Evolutionary conservation across 2,888 invertebrate genomes (phyloP).

Genomic region (Trypoxylon attenuatum): DNA sequence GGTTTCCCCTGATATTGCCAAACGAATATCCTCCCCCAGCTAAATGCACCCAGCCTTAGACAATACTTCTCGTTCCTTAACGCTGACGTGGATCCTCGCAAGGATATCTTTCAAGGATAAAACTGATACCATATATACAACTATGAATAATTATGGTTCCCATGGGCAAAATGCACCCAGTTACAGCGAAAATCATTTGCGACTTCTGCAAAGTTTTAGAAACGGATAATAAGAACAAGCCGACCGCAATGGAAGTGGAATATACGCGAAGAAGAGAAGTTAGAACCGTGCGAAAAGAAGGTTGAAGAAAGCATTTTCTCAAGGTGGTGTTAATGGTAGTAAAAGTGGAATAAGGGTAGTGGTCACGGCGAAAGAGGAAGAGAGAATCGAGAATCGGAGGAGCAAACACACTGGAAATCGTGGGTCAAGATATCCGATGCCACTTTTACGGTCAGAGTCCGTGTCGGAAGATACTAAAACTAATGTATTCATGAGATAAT

Average conservation of each 20-base stretch:
- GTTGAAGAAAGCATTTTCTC: constrained; percentile 13
- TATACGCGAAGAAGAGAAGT: no score
- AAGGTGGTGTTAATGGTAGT: constrained; percentile 28
- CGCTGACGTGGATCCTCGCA: neutral
- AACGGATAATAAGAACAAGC: no score
- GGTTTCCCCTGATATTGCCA: constrained; percentile 53
- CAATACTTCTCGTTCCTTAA: neutral
- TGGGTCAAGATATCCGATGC: constrained; percentile 57
- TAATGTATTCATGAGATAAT: constrained; percentile 72
- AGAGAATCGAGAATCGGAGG: constrained; percentile 39
- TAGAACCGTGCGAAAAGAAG: neutral
- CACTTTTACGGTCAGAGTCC: constrained; percentile 60
- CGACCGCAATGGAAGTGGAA: no score
- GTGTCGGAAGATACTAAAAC: constrained; percentile 65
- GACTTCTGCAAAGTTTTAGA: no score
- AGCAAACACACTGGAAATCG: constrained; percentile 48
- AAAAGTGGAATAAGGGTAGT: neutral
- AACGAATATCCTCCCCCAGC: constrained; percentile 39
- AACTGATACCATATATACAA: no score
- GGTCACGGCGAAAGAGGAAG: neutral
- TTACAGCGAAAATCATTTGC: no score
- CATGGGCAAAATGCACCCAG: no score
- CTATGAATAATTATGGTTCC: no score
- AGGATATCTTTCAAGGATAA: no score
- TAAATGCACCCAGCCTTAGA: constrained; percentile 42